Conservation (phyloP, 2,113 vertebrate genomes). For the Chascanopsetta lugubris region DNA sequence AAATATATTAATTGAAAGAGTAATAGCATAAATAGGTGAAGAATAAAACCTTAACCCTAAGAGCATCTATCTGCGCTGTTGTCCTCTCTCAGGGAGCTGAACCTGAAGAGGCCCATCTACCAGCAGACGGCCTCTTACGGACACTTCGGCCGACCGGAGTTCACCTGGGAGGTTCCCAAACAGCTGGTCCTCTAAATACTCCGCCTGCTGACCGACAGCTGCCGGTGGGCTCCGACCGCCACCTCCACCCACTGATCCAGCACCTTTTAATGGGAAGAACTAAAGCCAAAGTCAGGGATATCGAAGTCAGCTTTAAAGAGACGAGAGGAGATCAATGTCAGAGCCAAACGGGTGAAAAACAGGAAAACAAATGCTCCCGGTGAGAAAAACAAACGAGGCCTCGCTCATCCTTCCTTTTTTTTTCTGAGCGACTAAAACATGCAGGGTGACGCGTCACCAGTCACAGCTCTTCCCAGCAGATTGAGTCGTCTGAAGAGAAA, state of each 20-base stretch:
- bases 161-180: slow-evolving; percentile 92
- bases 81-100: slow-evolving; percentile 86
- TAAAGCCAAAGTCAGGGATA: slow-evolving; percentile 44
- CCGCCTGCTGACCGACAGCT: slow-evolving; percentile 3
- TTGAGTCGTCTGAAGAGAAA: not conserved
- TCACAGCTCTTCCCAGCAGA: slow-evolving; percentile 15
- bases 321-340: slow-evolving; percentile 19
- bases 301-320: slow-evolving; percentile 39
- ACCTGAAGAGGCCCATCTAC: slow-evolving; percentile 93
- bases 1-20: too few species aligned
- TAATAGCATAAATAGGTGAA: too few species aligned
- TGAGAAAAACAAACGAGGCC: slow-evolving; percentile 19
- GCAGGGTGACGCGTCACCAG: not conserved
- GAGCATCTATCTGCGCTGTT: slow-evolving; percentile 5
- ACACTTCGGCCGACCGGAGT: slow-evolving; percentile 92
- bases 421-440: slow-evolving; percentile 3
- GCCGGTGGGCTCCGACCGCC: slow-evolving; percentile 19
- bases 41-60: too few species aligned
- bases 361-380: slow-evolving; percentile 15
- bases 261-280: slow-evolving; percentile 29
- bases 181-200: slow-evolving; percentile 81
- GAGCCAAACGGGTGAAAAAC: slow-evolving; percentile 16
- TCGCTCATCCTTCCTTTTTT: slow-evolving; percentile 2
- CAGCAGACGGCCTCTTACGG: slow-evolving; percentile 95
- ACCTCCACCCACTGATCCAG: slow-evolving; percentile 14